Percentiles rank a stretch among this genome's conserved stretches.
Conservation (phyloP, 2,113 vertebrate genomes). For the Paracanthobrama guichenoti region DNA sequence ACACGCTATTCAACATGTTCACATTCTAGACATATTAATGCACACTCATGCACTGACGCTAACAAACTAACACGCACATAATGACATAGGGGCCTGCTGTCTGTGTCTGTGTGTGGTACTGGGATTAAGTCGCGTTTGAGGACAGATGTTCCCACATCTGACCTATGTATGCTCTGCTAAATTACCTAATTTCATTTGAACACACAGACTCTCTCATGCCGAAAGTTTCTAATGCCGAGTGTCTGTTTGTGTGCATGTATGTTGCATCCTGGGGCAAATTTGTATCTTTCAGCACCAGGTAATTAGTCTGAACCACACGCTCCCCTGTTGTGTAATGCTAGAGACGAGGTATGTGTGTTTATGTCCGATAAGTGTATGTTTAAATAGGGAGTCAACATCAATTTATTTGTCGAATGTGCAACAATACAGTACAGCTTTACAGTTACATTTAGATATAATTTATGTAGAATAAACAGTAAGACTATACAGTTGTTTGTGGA, state of each 20-base stretch:
- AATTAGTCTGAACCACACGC: slow-evolving; percentile 27
- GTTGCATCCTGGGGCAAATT: slow-evolving; percentile 35
- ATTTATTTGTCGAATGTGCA: not conserved
- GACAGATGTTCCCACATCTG: not conserved
- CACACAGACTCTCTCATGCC: not conserved
- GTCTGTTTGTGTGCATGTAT: slow-evolving; percentile 12
- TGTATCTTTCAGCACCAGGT: slow-evolving; percentile 47
- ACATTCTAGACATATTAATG: slow-evolving; percentile 38
- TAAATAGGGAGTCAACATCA: not conserved
- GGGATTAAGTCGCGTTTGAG: not conserved
- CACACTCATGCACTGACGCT: slow-evolving; percentile 15
- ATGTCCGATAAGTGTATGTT: slow-evolving; percentile 5
- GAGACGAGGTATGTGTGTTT: slow-evolving; percentile 6
- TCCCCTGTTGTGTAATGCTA: slow-evolving; percentile 53
- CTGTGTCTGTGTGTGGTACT: slow-evolving; percentile 31
- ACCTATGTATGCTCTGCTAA: not conserved
- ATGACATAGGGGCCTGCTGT: not conserved
- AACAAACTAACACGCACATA: slow-evolving; percentile 18
- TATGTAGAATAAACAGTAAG: not conserved
- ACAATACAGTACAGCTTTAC: not conserved
- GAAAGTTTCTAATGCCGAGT: slow-evolving; percentile 12
- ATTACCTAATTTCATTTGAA: not conserved
- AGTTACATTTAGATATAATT: not conserved
- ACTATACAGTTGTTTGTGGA: not conserved
- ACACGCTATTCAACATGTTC: slow-evolving; percentile 14